phyloP scores from a whole-genome alignment of 2,888 invertebrate genomes.

The Lasiommata megera region DNA sequence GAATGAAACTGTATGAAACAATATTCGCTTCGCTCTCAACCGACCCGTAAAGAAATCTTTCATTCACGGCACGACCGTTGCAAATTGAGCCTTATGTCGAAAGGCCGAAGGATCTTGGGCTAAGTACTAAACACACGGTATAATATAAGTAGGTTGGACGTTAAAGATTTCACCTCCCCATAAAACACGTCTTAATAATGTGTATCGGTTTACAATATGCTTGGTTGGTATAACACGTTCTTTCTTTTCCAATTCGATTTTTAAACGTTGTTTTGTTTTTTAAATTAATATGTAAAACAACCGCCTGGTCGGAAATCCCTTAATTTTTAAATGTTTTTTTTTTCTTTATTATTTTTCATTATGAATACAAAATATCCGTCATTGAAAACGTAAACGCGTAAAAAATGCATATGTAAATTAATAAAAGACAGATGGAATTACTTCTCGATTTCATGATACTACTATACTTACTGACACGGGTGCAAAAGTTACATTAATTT shows the following conservation, averaged over 20 bases:
- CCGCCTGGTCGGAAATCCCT: too few species aligned
- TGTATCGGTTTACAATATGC: slow-evolving; percentile 42
- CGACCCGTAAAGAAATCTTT: slow-evolving; percentile 56
- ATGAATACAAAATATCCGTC: too few species aligned
- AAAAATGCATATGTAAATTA: too few species aligned
- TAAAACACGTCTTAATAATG: slow-evolving; percentile 63
- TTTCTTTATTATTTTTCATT: too few species aligned
- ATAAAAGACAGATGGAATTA: too few species aligned
- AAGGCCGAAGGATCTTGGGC: background rate
- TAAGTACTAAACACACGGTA: background rate
- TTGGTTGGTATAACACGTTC: slow-evolving; percentile 29
- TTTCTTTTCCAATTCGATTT: slow-evolving; percentile 16
- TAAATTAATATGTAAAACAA: background rate
- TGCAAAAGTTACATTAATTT: too few species aligned
- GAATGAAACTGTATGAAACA: slow-evolving; percentile 77
- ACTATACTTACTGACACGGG: too few species aligned
- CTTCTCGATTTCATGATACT: too few species aligned
- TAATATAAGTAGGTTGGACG: slow-evolving; percentile 43
- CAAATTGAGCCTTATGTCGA: background rate
- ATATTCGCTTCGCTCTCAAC: slow-evolving; percentile 54
- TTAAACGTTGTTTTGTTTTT: background rate
- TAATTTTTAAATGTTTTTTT: too few species aligned
- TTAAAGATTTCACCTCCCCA: slow-evolving; percentile 55
- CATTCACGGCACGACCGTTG: slow-evolving; percentile 35
- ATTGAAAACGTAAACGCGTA: too few species aligned